Base-by-base conservation (phyloP, 2,888 invertebrate species). In the Agonopterix heracliana region DNA sequence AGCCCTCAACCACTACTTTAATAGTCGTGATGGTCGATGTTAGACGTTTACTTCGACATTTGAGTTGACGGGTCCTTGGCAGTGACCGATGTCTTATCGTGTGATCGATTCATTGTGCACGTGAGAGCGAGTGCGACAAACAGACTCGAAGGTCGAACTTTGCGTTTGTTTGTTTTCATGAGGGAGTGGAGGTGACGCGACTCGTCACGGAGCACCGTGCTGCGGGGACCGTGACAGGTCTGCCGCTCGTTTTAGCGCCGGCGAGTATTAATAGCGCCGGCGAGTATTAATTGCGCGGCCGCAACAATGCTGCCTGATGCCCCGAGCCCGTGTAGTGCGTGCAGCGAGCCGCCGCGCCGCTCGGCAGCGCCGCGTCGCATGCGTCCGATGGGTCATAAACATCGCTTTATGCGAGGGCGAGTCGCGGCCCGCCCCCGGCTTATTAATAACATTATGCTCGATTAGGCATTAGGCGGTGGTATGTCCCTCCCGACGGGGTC, bases 401-500 rank as follows among this genome's bases (percentile, higher is more conserved):
- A 63, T 60, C 52, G 63, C 67, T 67, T 60, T 61, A 67, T 65
- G 66, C 60, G 68, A 74, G 73, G 76, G 78, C 68, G 68, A 64
- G 69, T 59, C 71, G 62, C 59, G 65, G 56, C 65, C 68, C 69
- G 70, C 74, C 72, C 74, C 71, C 71, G 61, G 60, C 74, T 71
- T 74, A 78, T 78, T 78, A 76, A 74, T 76, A 74, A 72, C 71
- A 73, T 75, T 70, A 74, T 66, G 67, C 63, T 66, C 65, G 70
- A 73, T 71, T 63, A 68, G 71, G 69, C 64, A 63, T 38, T 38
- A 26, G 26, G 26, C 26, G 26, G 26, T 26, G 38, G 10, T 11
- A 38, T 62, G 74, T 70, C 71, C 71, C 71, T 60, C 67, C 61
- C 63, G 10, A 38, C 3, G 66, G 67, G 66, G 67, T 68, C 63